Percentiles rank a stretch among this genome's conserved stretches.
Conservation (phyloP, 2,888 invertebrate genomes). For the Thalpophila matura region DNA sequence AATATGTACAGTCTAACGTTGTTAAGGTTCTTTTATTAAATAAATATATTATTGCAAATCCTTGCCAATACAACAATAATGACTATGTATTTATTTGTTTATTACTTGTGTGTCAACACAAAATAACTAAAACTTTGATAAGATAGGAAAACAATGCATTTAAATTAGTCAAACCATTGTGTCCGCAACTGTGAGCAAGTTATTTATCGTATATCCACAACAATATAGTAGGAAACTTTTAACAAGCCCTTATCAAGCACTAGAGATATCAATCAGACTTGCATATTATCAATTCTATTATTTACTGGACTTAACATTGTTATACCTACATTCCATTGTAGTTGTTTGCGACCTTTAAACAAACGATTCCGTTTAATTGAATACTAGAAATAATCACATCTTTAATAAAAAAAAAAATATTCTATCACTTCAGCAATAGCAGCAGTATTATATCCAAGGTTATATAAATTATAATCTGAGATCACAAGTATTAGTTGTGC, state of each 20-base stretch:
- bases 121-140: slow-evolving; percentile 30
- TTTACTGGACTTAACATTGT: slow-evolving; percentile 18
- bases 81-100: slow-evolving; percentile 49
- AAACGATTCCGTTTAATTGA: slow-evolving; percentile 31
- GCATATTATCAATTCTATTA: slow-evolving; percentile 5
- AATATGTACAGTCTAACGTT: slow-evolving; percentile 65
- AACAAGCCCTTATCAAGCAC: slow-evolving; percentile 37
- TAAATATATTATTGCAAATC: slow-evolving; percentile 55
- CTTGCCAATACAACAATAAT: slow-evolving; percentile 53
- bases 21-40: slow-evolving; percentile 48
- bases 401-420: slow-evolving; percentile 22
- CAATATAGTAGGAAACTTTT: slow-evolving; percentile 20
- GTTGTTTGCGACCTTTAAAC: neutral
- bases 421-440: slow-evolving; percentile 34
- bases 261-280: slow-evolving; percentile 37
- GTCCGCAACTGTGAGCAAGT: slow-evolving; percentile 7
- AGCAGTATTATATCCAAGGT: slow-evolving; percentile 31
- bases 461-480: slow-evolving; percentile 40
- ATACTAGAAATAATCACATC: slow-evolving; percentile 58
- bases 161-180: slow-evolving; percentile 23
- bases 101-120: slow-evolving; percentile 33
- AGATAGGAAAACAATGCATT: slow-evolving; percentile 29
- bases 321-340: slow-evolving; percentile 21
- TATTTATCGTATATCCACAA: slow-evolving; percentile 3
- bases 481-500: slow-evolving; percentile 50